Conservation (phyloP, 2,888 invertebrate species). For the Deilephila elpenor region DNA sequence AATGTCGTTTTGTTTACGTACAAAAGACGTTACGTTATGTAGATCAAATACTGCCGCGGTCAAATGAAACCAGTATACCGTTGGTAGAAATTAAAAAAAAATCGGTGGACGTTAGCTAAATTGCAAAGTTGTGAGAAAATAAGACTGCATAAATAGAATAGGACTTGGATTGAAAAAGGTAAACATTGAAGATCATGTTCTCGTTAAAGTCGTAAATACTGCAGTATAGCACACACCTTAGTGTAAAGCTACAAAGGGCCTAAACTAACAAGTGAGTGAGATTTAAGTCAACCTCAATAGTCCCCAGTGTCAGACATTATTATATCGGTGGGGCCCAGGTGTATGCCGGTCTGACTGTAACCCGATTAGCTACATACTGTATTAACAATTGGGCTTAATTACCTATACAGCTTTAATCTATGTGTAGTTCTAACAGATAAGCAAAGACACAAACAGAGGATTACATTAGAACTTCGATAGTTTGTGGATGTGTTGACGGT, state of each 20-base stretch:
- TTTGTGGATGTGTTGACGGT: constrained; percentile 1
- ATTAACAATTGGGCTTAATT: constrained; percentile 30
- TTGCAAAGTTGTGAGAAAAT: not conserved
- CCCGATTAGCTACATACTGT: constrained; percentile 32
- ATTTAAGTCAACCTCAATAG: constrained; percentile 27
- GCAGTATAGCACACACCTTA: not conserved
- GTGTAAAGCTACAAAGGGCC: constrained; percentile 13
- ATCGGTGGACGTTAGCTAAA: not conserved
- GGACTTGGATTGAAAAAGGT: not conserved
- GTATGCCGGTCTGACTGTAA: constrained; percentile 30
- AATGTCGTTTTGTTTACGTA: constrained; percentile 40
- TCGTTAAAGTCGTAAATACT: not conserved
- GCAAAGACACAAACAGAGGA: constrained; percentile 17
- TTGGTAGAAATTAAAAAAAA: not conserved
- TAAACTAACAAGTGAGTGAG: constrained; percentile 31
- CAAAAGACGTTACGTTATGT: constrained; percentile 12
- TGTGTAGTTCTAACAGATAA: constrained; percentile 21
- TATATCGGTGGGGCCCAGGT: constrained; percentile 31
- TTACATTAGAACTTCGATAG: constrained; percentile 54
- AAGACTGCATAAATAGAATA: not conserved
- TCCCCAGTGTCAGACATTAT: constrained; percentile 27
- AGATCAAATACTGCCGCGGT: constrained; percentile 25
- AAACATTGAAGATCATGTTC: not conserved
- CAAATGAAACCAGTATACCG: not conserved
- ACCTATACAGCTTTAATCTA: constrained; percentile 25